A percentile compares a stretch with the other conserved stretches of the same genome.
Evolutionary conservation across 1,140 invertebrate species (phyloP).

Genomic region (Cardiocondyla obscurior): DNA sequence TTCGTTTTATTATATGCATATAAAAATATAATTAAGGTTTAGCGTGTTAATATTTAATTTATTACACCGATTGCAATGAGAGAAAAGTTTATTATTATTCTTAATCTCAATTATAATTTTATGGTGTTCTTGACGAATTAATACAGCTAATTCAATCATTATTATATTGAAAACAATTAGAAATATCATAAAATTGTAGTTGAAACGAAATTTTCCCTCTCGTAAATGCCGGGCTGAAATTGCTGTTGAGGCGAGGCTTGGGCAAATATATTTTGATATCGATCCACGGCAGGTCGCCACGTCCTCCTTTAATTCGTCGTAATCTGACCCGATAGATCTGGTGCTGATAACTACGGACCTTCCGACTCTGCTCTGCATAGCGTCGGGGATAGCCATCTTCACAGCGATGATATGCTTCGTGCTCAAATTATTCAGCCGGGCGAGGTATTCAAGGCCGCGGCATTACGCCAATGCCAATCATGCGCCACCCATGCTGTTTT

Average conservation of each 20-base stretch:
- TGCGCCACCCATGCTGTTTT: conserved; percentile 92
- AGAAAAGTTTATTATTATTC: no score
- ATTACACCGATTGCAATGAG: no score
- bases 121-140: no score
- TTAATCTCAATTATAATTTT: no score
- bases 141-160: no score
- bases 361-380: conserved; percentile 91
- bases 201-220: no score
- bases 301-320: conserved; percentile 25
- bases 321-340: conserved; percentile 86
- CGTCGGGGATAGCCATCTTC: conserved; percentile 92
- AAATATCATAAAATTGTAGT: no score
- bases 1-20: no score
- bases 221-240: background rate
- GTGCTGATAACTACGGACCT: conserved; percentile 92
- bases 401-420: conserved; percentile 94
- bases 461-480: conserved; percentile 92
- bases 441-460: conserved; percentile 88
- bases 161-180: no score
- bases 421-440: conserved; percentile 90
- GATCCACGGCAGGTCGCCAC: background rate
- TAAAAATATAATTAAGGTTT: no score
- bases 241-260: background rate
- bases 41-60: no score
- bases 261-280: conserved; percentile 18